Evolutionary conservation across 2,888 invertebrate genomes (phyloP).

Genomic region (Eupithecia inturbata): DNA sequence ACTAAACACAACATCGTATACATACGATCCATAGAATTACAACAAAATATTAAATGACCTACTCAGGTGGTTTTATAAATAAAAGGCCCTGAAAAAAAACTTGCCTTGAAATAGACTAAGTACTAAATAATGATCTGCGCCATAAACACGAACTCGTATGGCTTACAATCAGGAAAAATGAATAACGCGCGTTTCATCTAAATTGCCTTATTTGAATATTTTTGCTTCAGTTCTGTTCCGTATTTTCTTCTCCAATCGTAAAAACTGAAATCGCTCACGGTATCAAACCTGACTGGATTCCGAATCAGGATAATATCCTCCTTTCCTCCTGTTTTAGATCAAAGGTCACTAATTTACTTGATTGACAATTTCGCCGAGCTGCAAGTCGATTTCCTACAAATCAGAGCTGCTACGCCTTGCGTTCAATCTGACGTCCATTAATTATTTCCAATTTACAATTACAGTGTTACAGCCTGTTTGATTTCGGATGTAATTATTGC

Average conservation of each 20-base stretch:
- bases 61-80: not conserved
- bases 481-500: conserved; percentile 56
- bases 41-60: not conserved
- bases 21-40: not conserved
- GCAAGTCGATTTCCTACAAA: conserved; percentile 42
- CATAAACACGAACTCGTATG: conserved; percentile 16
- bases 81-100: not conserved
- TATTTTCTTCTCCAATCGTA: conserved; percentile 41
- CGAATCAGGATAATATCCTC: conserved; percentile 42
- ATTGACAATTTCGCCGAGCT: conserved; percentile 42
- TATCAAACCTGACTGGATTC: conserved; percentile 38
- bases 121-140: conserved; percentile 33
- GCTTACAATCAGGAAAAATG: conserved; percentile 39
- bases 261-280: conserved; percentile 40
- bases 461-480: conserved; percentile 50
- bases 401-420: conserved; percentile 17
- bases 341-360: conserved; percentile 40
- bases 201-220: conserved; percentile 49
- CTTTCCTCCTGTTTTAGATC: conserved; percentile 35
- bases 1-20: not conserved
- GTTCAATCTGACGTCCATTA: conserved; percentile 34
- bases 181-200: conserved; percentile 41
- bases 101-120: not conserved
- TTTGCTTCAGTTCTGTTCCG: conserved; percentile 39
- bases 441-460: conserved; percentile 48